Conservation (phyloP, 2,797 vertebrate genomes). For the Amblyraja radiata region DNA sequence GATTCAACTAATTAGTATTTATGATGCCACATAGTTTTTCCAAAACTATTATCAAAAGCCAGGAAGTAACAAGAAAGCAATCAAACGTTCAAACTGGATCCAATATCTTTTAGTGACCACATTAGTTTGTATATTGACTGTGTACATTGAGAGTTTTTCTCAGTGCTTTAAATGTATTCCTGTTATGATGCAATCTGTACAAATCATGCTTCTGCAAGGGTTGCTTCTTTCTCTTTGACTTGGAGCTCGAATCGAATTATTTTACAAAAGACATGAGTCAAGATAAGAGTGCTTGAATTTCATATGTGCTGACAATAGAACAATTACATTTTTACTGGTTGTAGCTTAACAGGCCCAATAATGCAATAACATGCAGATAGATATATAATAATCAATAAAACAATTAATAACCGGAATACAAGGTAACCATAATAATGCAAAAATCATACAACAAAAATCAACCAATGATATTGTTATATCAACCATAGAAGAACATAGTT, state of each 20-base stretch:
- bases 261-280: not conserved
- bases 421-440: too few relatives aligned
- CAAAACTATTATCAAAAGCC: not conserved
- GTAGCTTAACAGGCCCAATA: too few relatives aligned
- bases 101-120: not conserved
- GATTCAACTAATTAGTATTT: not conserved
- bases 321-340: too few relatives aligned
- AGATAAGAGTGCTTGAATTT: too few relatives aligned
- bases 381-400: too few relatives aligned
- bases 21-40: not conserved
- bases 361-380: too few relatives aligned
- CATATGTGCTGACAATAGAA: too few relatives aligned
- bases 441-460: too few relatives aligned
- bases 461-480: too few relatives aligned
- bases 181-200: not conserved
- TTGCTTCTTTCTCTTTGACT: not conserved
- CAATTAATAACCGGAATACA: too few relatives aligned
- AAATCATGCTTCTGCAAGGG: not conserved
- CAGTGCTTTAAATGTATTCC: too few relatives aligned
- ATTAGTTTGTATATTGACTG: not conserved
- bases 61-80: conserved; percentile 1
- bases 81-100: not conserved
- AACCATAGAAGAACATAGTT: too few relatives aligned
- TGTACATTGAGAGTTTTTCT: not conserved
- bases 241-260: not conserved